Evolutionary conservation across 2,113 vertebrate species (phyloP).

Genomic region (Lycaon pictus): DNA sequence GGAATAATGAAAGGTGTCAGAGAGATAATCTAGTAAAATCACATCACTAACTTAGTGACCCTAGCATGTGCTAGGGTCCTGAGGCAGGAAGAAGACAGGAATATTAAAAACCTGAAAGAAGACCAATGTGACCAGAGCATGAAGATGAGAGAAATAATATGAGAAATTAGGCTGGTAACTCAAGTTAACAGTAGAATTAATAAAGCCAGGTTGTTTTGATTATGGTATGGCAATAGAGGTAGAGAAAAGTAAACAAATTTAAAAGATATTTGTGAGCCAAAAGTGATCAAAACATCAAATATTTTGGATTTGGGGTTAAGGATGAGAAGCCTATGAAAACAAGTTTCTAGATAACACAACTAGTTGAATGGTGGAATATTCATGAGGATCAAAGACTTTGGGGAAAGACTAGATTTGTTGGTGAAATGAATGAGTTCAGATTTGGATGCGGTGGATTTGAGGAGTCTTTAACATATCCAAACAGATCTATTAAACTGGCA

Average conservation of each 20-base stretch:
- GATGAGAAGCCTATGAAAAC: background rate
- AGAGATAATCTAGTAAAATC: background rate
- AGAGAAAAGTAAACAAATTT: background rate
- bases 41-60: background rate
- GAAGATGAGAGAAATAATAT: background rate
- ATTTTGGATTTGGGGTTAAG: background rate
- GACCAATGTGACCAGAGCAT: background rate
- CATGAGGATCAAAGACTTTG: background rate
- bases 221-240: background rate
- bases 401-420: background rate
- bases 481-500: background rate
- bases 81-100: background rate
- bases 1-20: background rate
- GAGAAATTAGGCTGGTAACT: background rate
- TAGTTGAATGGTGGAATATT: background rate
- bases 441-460: background rate
- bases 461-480: background rate
- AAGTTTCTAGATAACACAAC: background rate
- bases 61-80: background rate
- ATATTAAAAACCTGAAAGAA: background rate
- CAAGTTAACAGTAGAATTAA: background rate
- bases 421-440: background rate
- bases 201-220: background rate
- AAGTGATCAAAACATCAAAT: background rate
- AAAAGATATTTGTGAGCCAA: background rate